Evolutionary conservation across 2,797 vertebrate species (phyloP), one percentile per base, ranked within the genome.

Genomic region (Atherinosoma microstoma): DNA sequence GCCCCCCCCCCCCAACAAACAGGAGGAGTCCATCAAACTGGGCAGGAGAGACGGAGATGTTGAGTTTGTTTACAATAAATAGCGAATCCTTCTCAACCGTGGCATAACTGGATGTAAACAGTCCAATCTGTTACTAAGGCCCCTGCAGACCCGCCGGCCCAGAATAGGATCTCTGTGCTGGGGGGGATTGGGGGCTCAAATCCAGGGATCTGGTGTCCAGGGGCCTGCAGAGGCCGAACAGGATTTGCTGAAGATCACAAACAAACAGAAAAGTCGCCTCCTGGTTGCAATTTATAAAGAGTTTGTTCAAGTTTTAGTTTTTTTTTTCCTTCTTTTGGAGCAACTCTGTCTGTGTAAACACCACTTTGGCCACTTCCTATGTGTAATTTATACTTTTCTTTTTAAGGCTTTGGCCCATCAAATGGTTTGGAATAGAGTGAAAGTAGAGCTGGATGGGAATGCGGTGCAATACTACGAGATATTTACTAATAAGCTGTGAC

Each of bases 181-280:
- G 78, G 81, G 79, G 85, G 92, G 89, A 93, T 92, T 87, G 85
- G 86, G 80, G 85, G 82, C 87, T 93, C 90, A 94, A 94, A 93
- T 94, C 92, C 93, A 74, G 78, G 91, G 93, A 93, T 94, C 91
- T 94, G 89, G 91, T 94, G 88, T 91, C 90, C 88, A 83, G 30
- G 20, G 84, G 89, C 24, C 85, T 51, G 58, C 57, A 58, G 77
- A 66, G 79, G 72, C 24, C 24, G 62, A 30, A 60, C 4, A 9
- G 54, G 53, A 35, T 27, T 15, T 20, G 42, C 61, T 63, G 64
- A 64, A 65, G 80, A 82, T 73, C 81, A 78, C 47, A 74, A 63
- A 57, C 6, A 15, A 71, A 53, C 20, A 15, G 1, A 27, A 0
- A 20, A 3, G 29, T 45, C n/a, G 12, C 64, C 36, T 61, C 49